A percentile compares a stretch with the other conserved stretches of the same genome.
Evolutionary conservation across 2,888 invertebrate species (phyloP).

Genomic region (Drosophila fulvimacula): DNA sequence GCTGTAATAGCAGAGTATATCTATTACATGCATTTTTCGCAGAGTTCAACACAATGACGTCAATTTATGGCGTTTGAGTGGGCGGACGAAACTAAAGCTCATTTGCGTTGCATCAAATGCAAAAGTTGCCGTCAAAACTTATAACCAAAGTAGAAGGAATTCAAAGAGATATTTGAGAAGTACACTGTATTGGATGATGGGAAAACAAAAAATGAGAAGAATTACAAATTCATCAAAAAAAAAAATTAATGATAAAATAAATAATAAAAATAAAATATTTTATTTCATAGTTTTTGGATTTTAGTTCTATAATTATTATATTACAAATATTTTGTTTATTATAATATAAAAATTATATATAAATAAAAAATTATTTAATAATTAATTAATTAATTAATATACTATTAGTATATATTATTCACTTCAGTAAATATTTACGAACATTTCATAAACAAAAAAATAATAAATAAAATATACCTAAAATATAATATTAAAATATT

Average conservation of each 20-base stretch:
- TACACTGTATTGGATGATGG: background rate
- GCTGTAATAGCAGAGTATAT: constrained; percentile 2
- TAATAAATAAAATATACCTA: too few species aligned
- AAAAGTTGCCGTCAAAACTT: constrained; percentile 11
- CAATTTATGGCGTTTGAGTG: constrained; percentile 28
- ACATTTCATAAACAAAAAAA: too few species aligned
- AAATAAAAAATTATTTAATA: background rate
- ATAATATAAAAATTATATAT: background rate
- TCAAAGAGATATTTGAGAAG: background rate
- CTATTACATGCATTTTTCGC: constrained; percentile 20
- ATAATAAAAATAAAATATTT: too few species aligned
- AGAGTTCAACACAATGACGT: constrained; percentile 64
- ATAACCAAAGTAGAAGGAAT: background rate
- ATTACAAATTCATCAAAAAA: too few species aligned
- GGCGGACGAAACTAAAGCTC: constrained; percentile 2
- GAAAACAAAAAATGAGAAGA: too few species aligned
- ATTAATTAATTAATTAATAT: too few species aligned
- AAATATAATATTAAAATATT: too few species aligned
- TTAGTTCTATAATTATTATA: background rate
- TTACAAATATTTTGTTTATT: too few species aligned
- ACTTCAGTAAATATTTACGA: too few species aligned
- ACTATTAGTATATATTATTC: too few species aligned
- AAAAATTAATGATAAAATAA: too few species aligned
- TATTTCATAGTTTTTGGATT: too few species aligned
- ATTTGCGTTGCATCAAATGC: constrained; percentile 16